A percentile compares a stretch with the other conserved stretches of the same genome.
phyloP scores from a whole-genome alignment of 1,140 invertebrate species.

The Caenorhabditis inopinata region DNA sequence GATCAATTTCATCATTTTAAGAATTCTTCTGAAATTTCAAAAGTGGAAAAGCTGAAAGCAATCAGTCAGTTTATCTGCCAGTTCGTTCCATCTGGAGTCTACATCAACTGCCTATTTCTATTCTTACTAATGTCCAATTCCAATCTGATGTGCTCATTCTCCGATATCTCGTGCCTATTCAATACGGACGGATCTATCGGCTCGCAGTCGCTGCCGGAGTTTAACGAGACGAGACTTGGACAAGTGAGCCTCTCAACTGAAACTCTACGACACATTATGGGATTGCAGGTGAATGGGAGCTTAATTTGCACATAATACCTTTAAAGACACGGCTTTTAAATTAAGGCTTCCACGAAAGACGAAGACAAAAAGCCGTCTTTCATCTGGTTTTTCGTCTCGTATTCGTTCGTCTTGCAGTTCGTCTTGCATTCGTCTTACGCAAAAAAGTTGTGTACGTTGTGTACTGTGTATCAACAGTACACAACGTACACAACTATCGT shows the following conservation, averaged over 20 bases:
- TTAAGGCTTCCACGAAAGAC: no score
- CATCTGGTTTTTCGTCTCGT: no score
- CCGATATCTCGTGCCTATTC: constrained; percentile 33
- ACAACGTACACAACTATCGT: no score
- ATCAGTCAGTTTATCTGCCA: constrained; percentile 17
- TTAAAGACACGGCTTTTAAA: no score
- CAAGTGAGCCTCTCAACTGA: constrained; percentile 18
- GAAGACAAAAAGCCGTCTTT: no score
- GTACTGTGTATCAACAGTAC: no score
- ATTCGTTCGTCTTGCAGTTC: no score
- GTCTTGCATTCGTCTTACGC: no score
- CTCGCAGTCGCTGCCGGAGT: neutral
- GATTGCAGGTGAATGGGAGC: constrained; percentile 15
- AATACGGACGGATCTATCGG: neutral
- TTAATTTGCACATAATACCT: neutral
- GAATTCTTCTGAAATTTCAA: constrained; percentile 5
- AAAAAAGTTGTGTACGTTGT: no score
- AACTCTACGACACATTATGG: constrained; percentile 28
- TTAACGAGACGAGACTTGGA: neutral
- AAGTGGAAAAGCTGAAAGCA: neutral
- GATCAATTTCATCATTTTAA: no score
- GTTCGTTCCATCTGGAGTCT: constrained; percentile 22
- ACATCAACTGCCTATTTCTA: constrained; percentile 14
- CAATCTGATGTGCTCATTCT: constrained; percentile 28
- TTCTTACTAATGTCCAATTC: constrained; percentile 3